These are phyloP conservation scores for Drosophila conformis DNA, from an alignment of 2,888 invertebrate species.

Conservation along the genomic window DNA sequence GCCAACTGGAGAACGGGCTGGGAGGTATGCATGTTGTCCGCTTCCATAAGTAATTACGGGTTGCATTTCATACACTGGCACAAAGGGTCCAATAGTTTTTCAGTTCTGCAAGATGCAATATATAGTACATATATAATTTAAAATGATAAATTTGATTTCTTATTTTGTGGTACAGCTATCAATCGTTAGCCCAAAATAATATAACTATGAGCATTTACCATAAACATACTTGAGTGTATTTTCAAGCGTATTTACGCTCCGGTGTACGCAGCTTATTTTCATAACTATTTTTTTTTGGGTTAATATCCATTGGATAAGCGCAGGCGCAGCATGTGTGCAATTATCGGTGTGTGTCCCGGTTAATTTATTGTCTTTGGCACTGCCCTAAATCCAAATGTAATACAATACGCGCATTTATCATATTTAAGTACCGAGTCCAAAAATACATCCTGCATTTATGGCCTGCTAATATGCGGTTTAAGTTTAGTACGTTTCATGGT, in stretches of 20 bases:
- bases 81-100: constrained; percentile 15
- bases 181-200: background rate
- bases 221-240: background rate
- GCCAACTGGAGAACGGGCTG: constrained; percentile 27
- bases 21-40: constrained; percentile 40
- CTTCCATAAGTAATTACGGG: constrained; percentile 49
- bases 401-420: constrained; percentile 77
- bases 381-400: constrained; percentile 76
- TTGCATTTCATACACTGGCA: constrained; percentile 38
- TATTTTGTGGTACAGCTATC: too few species aligned
- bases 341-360: constrained; percentile 67
- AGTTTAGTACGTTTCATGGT: constrained; percentile 60
- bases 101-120: background rate
- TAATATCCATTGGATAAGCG: constrained; percentile 31
- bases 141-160: background rate
- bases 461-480: constrained; percentile 77
- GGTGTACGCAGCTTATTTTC: background rate
- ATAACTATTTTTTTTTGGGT: constrained; percentile 12
- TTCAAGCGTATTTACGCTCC: constrained; percentile 16
- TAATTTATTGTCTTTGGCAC: constrained; percentile 74
- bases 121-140: background rate
- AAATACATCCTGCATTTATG: constrained; percentile 73
- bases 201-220: background rate
- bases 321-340: constrained; percentile 67
- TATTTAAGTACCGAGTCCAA: constrained; percentile 70